These are phyloP conservation scores for Cheilosia soror DNA, from an alignment of 2,888 invertebrate genomes.

Conservation along the genomic window DNA sequence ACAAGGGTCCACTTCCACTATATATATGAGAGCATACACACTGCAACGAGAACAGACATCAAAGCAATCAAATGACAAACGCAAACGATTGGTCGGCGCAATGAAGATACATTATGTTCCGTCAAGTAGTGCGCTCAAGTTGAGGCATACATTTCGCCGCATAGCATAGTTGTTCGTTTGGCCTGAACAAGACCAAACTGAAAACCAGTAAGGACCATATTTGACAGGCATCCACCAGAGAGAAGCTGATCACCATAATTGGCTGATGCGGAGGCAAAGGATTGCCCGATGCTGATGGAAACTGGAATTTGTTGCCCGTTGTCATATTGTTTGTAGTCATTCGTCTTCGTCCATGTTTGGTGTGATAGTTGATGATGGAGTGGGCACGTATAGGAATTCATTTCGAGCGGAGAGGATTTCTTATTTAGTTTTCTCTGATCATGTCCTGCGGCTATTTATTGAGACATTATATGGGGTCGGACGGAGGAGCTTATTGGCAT, in stretches of 20 bases:
- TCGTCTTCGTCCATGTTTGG: slow-evolving; percentile 66
- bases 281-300: slow-evolving; percentile 29
- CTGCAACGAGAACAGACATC: slow-evolving; percentile 9
- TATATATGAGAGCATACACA: slow-evolving; percentile 4
- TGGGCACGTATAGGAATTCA: slow-evolving; percentile 11
- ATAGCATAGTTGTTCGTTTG: background rate
- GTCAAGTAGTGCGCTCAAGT: slow-evolving; percentile 48
- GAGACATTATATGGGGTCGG: slow-evolving; percentile 54
- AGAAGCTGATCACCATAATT: slow-evolving; percentile 66
- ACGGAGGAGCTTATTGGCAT: slow-evolving; percentile 1
- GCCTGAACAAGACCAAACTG: slow-evolving; percentile 53
- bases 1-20: slow-evolving; percentile 52
- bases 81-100: slow-evolving; percentile 40
- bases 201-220: slow-evolving; percentile 74
- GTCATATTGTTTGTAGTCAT: slow-evolving; percentile 66
- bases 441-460: slow-evolving; percentile 60
- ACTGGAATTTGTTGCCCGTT: slow-evolving; percentile 69
- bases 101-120: slow-evolving; percentile 72
- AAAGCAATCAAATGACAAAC: slow-evolving; percentile 44
- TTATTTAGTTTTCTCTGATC: background rate
- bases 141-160: slow-evolving; percentile 57
- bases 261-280: slow-evolving; percentile 53
- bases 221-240: slow-evolving; percentile 60
- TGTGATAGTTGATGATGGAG: slow-evolving; percentile 8
- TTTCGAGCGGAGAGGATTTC: slow-evolving; percentile 20